These are phyloP conservation scores for Saguinus oedipus DNA, from an alignment of 2,797 vertebrate genomes.

Conservation along the genomic window DNA sequence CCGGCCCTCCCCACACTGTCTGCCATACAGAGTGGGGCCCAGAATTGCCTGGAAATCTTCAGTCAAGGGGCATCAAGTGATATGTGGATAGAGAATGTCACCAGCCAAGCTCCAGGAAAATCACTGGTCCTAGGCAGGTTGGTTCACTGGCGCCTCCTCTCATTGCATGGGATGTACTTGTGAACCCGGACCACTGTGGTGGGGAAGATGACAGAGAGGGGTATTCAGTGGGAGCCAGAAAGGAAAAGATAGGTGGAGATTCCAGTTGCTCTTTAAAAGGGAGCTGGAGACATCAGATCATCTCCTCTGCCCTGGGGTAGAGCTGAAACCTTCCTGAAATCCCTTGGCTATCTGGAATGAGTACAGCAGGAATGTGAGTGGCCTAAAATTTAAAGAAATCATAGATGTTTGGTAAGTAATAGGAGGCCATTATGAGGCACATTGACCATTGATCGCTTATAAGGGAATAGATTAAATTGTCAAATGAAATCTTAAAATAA, in stretches of 20 bases:
- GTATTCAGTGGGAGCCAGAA: background rate
- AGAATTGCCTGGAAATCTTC: background rate
- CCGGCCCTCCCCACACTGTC: background rate
- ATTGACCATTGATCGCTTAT: constrained; percentile 71
- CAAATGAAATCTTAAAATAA: constrained; percentile 76
- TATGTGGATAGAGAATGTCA: background rate
- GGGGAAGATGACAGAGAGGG: no score
- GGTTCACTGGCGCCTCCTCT: background rate
- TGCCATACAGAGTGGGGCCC: background rate
- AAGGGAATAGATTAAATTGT: constrained; percentile 71
- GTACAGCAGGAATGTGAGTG: background rate
- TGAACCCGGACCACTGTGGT: background rate
- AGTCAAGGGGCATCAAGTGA: no score
- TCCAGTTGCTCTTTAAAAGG: background rate
- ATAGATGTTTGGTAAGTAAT: constrained; percentile 79
- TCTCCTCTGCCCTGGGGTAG: background rate
- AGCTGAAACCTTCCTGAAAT: constrained; percentile 55
- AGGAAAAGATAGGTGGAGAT: background rate
- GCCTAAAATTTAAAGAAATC: constrained; percentile 81
- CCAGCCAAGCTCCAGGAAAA: background rate
- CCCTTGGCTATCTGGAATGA: constrained; percentile 64
- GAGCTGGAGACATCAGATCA: background rate
- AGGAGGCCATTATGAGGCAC: constrained; percentile 75
- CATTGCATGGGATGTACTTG: background rate
- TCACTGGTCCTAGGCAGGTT: background rate